Percentiles rank a stretch among this genome's conserved stretches.
These are phyloP conservation scores for Nematopogon swammerdamellus DNA, from an alignment of 2,888 invertebrate species.

Conservation along the genomic window DNA sequence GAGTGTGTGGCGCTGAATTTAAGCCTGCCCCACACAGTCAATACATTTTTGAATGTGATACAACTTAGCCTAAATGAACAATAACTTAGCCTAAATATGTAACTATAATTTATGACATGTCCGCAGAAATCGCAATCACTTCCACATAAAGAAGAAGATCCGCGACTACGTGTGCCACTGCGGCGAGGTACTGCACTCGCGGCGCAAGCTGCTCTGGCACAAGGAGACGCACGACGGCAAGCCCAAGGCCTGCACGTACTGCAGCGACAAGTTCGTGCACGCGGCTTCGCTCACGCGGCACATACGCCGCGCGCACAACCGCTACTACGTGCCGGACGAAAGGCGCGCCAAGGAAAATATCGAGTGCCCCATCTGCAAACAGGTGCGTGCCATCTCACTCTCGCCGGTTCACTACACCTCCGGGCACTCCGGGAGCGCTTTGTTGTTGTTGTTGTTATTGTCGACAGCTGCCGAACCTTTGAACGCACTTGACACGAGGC, in stretches of 20 bases:
- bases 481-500: too few species aligned
- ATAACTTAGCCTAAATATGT: too few species aligned
- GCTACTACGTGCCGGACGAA: slow-evolving; percentile 65
- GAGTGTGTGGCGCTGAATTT: too few species aligned
- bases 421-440: too few species aligned
- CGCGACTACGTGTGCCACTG: slow-evolving; percentile 74
- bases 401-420: too few species aligned
- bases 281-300: slow-evolving; percentile 79
- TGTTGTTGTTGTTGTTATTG: too few species aligned
- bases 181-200: slow-evolving; percentile 78
- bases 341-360: slow-evolving; percentile 64
- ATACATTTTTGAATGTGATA: too few species aligned
- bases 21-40: too few species aligned
- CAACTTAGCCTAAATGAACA: too few species aligned
- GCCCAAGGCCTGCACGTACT: slow-evolving; percentile 80
- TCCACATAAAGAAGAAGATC: slow-evolving; percentile 65
- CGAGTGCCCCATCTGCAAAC: slow-evolving; percentile 74
- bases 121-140: slow-evolving; percentile 66
- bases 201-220: slow-evolving; percentile 83
- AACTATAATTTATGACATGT: too few species aligned
- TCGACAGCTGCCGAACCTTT: too few species aligned
- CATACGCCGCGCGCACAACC: slow-evolving; percentile 76
- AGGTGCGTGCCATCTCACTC: slow-evolving; percentile 19
- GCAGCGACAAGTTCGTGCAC: slow-evolving; percentile 85
- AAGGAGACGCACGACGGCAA: slow-evolving; percentile 79